Evolutionary conservation across 1,140 invertebrate species (phyloP), one percentile per base, ranked within the genome.

Genomic region (Sinella curviseta): DNA sequence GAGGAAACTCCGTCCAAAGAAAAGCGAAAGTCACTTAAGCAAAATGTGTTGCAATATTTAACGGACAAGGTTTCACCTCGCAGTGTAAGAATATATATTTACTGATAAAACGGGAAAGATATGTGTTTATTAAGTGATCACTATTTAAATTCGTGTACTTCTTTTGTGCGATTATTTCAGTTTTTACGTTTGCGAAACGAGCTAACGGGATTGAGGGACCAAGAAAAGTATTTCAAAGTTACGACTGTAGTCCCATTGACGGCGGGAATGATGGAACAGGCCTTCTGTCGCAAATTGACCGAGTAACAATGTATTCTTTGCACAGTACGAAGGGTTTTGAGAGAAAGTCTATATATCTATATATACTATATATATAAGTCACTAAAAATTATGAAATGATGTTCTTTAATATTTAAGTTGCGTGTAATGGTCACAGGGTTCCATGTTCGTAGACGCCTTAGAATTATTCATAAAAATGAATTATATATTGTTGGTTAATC

Each of bases 211-310:
- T 35, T 80, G 12, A 70, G 67, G 57, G 70, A 65, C 14, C 36
- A 74, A 14, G 79, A 80, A 20, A 67, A 80, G 30, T 80, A 80
- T 75, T 77, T 80, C 30, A 77, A 77, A 60, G 33, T 80, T 17
- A 80, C 79, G 28, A 76, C 48, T 35, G 65, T 80, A 20, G 76
- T 65, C 12, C 79, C 79, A 20, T 33, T 80, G 28, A 36, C 76
- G 57, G 75, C 79, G 0, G 79, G 79, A 12, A 14, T 80, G 26
- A 73, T 80, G 70, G 78, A 80, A 31, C 78, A 80, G 77, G 76
- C 76, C 48, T 73, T 80, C 54, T 80, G 76, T 65, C 16, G 74
- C 67, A 76, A 74, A 34, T 8, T 74, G 4, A 8, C 3, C n/a
- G 55, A 60, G 24, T 60, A 26, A 60, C 24, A 14, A 60, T 48